Percentiles rank a stretch among this genome's conserved stretches.
Evolutionary conservation across 2,888 invertebrate species (phyloP).

Genomic region (Macaria notata): DNA sequence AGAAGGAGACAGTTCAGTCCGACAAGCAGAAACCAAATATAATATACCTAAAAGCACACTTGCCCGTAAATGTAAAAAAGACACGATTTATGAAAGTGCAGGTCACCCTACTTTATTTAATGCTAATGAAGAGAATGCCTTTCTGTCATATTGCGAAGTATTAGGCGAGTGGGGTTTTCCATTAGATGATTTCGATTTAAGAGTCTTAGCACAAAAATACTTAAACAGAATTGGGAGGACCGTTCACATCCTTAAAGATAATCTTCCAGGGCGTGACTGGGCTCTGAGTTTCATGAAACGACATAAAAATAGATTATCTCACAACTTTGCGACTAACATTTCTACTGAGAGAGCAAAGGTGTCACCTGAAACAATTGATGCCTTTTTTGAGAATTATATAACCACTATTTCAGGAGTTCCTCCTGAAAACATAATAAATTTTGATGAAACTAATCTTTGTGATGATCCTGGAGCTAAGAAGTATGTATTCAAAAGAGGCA

Average conservation of each 20-base stretch:
- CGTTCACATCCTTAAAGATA: slow-evolving; percentile 3
- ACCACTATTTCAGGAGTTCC: slow-evolving; percentile 4
- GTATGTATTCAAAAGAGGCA: background rate
- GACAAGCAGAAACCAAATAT: slow-evolving; percentile 6
- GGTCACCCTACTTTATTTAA: slow-evolving; percentile 13
- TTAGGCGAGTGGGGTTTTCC: slow-evolving; percentile 12
- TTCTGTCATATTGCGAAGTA: slow-evolving; percentile 8
- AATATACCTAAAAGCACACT: slow-evolving; percentile 5
- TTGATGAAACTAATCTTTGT: slow-evolving; percentile 4
- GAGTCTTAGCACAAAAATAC: slow-evolving; percentile 2
- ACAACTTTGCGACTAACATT: slow-evolving; percentile 2
- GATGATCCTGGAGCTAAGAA: slow-evolving; percentile 2
- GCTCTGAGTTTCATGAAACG: slow-evolving; percentile 2
- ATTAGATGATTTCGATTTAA: slow-evolving; percentile 8
- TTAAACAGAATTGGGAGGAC: slow-evolving; percentile 4
- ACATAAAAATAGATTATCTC: slow-evolving; percentile 3
- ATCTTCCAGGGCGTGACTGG: slow-evolving; percentile 6
- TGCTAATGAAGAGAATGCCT: slow-evolving; percentile 7
- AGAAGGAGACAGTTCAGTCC: slow-evolving; percentile 6
- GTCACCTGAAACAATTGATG: slow-evolving; percentile 3
- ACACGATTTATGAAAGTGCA: slow-evolving; percentile 4
- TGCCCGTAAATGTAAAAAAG: slow-evolving; percentile 4
- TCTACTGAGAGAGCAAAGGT: slow-evolving; percentile 3
- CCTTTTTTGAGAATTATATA: slow-evolving; percentile 2
- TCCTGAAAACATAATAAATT: slow-evolving; percentile 1